Conservation (phyloP, 2,888 invertebrate species). For the Troides oblongomaculatus region DNA sequence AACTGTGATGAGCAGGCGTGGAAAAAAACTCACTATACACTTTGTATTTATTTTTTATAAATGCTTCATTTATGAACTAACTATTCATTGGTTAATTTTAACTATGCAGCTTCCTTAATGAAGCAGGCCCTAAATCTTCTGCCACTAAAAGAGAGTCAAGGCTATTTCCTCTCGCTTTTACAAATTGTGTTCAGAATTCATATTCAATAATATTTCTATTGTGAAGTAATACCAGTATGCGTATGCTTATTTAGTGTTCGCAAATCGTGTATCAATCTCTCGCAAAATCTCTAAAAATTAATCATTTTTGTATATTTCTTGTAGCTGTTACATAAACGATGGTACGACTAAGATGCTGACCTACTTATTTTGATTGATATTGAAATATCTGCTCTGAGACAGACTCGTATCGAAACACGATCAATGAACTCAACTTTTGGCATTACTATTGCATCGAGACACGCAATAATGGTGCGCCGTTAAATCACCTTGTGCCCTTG, state of each 20-base stretch:
- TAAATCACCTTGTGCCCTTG: slow-evolving; percentile 58
- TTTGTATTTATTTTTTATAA: too few species aligned
- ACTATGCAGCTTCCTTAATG: too few species aligned
- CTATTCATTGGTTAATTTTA: too few species aligned
- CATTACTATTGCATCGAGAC: slow-evolving; percentile 49
- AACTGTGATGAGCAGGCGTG: too few species aligned
- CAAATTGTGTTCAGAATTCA: too few species aligned
- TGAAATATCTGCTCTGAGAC: background rate
- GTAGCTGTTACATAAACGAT: slow-evolving; percentile 3
- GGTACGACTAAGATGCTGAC: slow-evolving; percentile 35
- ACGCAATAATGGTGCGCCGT: slow-evolving; percentile 61
- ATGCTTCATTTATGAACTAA: too few species aligned
- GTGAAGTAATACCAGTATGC: slow-evolving; percentile 40
- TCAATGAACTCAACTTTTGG: slow-evolving; percentile 49
- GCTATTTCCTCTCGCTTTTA: too few species aligned
- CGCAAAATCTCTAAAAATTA: too few species aligned
- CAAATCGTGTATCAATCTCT: slow-evolving; percentile 21
- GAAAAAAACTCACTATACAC: too few species aligned
- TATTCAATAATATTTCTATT: background rate
- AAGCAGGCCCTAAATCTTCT: too few species aligned
- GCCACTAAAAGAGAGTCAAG: too few species aligned
- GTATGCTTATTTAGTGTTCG: slow-evolving; percentile 35
- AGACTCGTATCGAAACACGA: slow-evolving; percentile 39
- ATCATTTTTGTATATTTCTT: too few species aligned
- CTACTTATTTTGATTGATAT: slow-evolving; percentile 39